Evolutionary conservation across 2,797 vertebrate species (phyloP), one percentile per base, ranked within the genome.

Genomic region (Mionectes olivaceus): DNA sequence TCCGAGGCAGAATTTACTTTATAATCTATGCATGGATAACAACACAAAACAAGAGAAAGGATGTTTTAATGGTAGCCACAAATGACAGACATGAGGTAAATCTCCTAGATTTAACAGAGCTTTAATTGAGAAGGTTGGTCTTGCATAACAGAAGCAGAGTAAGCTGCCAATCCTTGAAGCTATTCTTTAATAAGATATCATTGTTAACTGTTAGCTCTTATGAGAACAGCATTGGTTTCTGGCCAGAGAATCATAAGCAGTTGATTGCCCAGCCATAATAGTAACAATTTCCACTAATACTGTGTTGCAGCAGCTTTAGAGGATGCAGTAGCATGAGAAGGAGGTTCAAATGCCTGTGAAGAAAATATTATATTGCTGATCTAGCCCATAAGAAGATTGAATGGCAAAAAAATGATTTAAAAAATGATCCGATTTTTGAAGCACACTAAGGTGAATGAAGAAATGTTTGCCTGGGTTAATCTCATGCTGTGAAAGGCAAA

Each of bases 61-160:
- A 65, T 82, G 55, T 60, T 94, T 92, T 90, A 82, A 50, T 79
- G 76, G 50, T 87, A 89, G 71, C 56, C 41, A 67, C 52, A 84
- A 95, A 94, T 70, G 47, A 78, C 46, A 87, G 67, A 46, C 81
- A 75, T 13, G 60, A 87, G 82, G 64, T 75, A 94, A 93, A 96
- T 81, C 65, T 92, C 71, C 52, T 71, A 81, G 50, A 44, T 93
- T 89, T 96, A 94, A 75, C 49, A 56, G 1, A 86, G 50, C 41
- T 89, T 89, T 96, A 94, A 95, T 94, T 92, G 90, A 76, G 91
- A 81, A 94, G 87, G 88, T 84, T 90, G 84, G 69, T 94, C 90
- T 97, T 94, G 89, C 77, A 55, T 94, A 96, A 92, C 79, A 87
- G 57, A 44, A 76, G 55, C 65, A 76, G 57, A 67, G 41, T 73